Evolutionary conservation across 2,888 invertebrate species (phyloP).

Genomic region (Lithosia quadra): DNA sequence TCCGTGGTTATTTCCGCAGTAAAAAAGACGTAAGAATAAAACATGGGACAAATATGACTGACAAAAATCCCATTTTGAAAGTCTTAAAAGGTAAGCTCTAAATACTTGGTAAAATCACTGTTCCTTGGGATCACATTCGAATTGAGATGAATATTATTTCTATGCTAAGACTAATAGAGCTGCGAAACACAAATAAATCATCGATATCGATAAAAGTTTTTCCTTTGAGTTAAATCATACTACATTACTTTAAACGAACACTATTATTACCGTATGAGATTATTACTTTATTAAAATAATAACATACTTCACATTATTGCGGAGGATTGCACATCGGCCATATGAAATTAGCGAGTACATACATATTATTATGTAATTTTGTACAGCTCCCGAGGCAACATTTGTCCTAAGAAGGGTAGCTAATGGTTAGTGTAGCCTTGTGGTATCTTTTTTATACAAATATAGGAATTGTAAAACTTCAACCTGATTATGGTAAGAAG

Average conservation of each 20-base stretch:
- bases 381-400: conserved; percentile 11
- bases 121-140: neutral
- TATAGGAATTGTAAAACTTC: too few species aligned
- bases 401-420: neutral
- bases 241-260: conserved; percentile 16
- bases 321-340: conserved; percentile 2
- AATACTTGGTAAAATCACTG: neutral
- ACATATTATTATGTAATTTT: neutral
- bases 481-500: neutral
- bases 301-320: conserved; percentile 13
- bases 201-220: conserved; percentile 1
- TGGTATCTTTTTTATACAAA: neutral
- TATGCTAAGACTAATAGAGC: neutral
- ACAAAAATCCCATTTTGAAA: neutral
- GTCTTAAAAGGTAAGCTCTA: neutral
- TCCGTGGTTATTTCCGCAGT: too few species aligned
- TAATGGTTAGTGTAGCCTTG: neutral
- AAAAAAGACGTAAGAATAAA: too few species aligned
- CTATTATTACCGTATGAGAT: conserved; percentile 6
- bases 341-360: conserved; percentile 14
- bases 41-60: too few species aligned
- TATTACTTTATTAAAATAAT: conserved; percentile 25
- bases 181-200: neutral
- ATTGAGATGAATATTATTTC: neutral
- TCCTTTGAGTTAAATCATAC: neutral